Base-by-base conservation (phyloP, 2,113 vertebrate species). In the Desmodus rotundus region DNA sequence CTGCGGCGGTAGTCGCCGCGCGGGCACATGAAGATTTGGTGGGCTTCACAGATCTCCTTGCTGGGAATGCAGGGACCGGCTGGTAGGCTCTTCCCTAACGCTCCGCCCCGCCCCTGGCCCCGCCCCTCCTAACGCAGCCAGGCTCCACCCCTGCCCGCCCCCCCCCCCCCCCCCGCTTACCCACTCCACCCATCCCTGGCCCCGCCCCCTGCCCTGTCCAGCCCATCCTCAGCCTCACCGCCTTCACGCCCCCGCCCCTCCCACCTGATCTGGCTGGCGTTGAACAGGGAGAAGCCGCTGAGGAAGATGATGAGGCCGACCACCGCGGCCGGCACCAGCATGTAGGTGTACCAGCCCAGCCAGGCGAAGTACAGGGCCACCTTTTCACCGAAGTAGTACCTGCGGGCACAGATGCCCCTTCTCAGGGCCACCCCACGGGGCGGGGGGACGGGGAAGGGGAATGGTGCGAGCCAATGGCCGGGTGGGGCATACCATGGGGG, bases 381-480 rank as follows among this genome's bases (percentile, higher is more conserved):
- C 97, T 99, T 99, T 98, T 99, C 99, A 0, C 99, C 99, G 10
- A 99, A 99, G 95, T 99, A 99, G 17, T 33, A 5, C 98, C 99
- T 99, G 81, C 5, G 72, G 78, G 54, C 63, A 95, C 82, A 50
- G 92, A 17, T 58, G 20, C 16, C 36, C 43, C 0, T 63, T 2
- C 1, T 97, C 54, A 95, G 91, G 24, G 52, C 38, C 45, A 33
- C 68, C 56, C 28, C n/a, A 16, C 8, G 20, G 1, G 19, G 61
- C 33, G 26, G 26, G 22, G 56, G 9, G 2, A 15, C n/a, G n/a
- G 28, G 26, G 28, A n/a, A 22, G 26, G 12, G 58, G 26, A 4
- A 20, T 0, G 2, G 12, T 7, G 6, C 0, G 0, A 0, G 38
- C 63, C 36, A 43, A 50, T 0, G 10, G 82, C 73, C 3, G 5